A percentile compares a stretch with the other conserved stretches of the same genome.
These are phyloP conservation scores for Lithodes maja DNA, from an alignment of 2,888 invertebrate species.

Conservation along the genomic window DNA sequence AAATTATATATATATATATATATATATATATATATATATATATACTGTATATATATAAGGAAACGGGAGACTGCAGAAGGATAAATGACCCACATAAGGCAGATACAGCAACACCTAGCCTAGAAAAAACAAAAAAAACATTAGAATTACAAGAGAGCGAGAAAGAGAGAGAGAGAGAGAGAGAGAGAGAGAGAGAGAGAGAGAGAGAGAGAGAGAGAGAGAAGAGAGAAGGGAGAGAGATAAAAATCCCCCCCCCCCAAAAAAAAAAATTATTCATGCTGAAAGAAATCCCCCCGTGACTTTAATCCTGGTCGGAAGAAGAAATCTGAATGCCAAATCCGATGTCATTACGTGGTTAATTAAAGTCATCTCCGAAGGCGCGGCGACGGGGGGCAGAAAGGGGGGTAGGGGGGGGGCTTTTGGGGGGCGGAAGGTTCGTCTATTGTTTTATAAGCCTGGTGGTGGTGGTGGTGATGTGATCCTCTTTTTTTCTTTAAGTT, in stretches of 20 bases:
- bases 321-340: conserved; percentile 65
- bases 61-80: no score
- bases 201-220: conserved; percentile 9
- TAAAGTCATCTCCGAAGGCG: conserved; percentile 55
- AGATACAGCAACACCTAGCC: no score
- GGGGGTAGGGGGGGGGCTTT: no score
- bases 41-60: no score
- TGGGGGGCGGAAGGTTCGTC: not conserved
- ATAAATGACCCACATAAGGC: no score
- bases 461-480: not conserved
- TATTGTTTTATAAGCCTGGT: conserved; percentile 48
- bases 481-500: not conserved
- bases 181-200: not conserved
- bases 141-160: no score
- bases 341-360: conserved; percentile 63
- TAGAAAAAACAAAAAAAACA: no score
- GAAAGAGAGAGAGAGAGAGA: not conserved
- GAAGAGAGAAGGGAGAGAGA: not conserved
- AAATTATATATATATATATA: no score
- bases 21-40: no score
- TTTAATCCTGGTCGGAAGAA: conserved; percentile 46
- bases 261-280: conserved; percentile 1
- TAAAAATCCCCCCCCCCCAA: not conserved
- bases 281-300: conserved; percentile 49
- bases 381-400: not conserved